Evolutionary conservation across 2,113 vertebrate species (phyloP).

Genomic region (Eolophus roseicapilla): DNA sequence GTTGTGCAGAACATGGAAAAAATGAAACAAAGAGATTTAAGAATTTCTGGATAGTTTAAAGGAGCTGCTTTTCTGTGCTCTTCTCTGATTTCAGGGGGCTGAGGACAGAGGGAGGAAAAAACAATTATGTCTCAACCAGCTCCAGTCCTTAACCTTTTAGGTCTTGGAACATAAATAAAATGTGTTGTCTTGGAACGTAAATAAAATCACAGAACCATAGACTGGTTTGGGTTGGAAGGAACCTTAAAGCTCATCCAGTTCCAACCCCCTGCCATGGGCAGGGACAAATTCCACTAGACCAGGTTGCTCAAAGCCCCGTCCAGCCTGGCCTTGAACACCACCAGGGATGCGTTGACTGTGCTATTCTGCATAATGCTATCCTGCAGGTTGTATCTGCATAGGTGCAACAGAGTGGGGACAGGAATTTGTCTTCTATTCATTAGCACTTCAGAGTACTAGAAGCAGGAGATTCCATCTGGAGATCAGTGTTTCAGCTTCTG

Average conservation of each 20-base stretch:
- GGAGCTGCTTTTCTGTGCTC: background rate
- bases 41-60: background rate
- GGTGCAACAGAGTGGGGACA: background rate
- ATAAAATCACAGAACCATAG: background rate
- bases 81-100: background rate
- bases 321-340: background rate
- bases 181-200: background rate
- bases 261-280: background rate
- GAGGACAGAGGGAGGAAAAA: background rate
- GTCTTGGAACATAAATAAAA: background rate
- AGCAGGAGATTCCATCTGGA: slow-evolving; percentile 22
- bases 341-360: background rate
- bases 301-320: background rate
- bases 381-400: background rate
- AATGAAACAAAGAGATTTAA: accelerated
- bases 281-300: background rate
- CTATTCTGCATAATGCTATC: background rate
- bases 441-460: background rate
- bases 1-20: background rate
- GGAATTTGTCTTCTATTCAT: background rate
- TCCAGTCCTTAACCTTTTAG: background rate
- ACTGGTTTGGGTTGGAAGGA: background rate
- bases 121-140: background rate
- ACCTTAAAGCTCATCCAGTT: background rate
- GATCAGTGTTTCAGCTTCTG: background rate